phyloP scores from a whole-genome alignment of 2,888 invertebrate genomes.

The Seira sanloemensis region DNA sequence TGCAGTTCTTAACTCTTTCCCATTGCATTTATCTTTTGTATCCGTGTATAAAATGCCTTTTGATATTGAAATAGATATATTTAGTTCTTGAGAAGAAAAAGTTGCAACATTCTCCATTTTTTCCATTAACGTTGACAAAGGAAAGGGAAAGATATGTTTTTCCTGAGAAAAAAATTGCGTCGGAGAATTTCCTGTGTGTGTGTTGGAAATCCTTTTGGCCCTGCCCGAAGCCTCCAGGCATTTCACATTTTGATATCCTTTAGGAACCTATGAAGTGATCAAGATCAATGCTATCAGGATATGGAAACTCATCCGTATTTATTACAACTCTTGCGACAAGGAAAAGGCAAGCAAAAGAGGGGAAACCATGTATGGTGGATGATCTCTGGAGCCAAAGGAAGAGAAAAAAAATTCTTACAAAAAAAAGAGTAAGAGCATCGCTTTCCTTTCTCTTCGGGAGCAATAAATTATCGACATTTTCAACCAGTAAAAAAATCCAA shows the following conservation, averaged over 20 bases:
- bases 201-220: background rate
- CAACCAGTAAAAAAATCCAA: slow-evolving; percentile 17
- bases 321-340: background rate
- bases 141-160: background rate
- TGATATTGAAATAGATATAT: too few relatives aligned
- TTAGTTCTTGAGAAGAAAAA: too few relatives aligned
- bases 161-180: background rate
- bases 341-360: background rate
- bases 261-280: background rate
- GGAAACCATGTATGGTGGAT: background rate
- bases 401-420: slow-evolving; percentile 11
- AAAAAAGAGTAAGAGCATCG: slow-evolving; percentile 22
- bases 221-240: background rate
- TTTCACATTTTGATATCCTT: too few relatives aligned
- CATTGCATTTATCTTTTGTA: too few relatives aligned
- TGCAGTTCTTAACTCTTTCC: too few relatives aligned
- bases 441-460: slow-evolving; percentile 40
- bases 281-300: background rate
- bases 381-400: slow-evolving; percentile 5
- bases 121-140: background rate
- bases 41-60: too few relatives aligned
- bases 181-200: background rate
- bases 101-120: background rate
- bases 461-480: slow-evolving; percentile 63
- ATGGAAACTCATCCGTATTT: background rate